Evolutionary conservation across 2,888 invertebrate genomes (phyloP).

Genomic region (Nemapogon koenigi): DNA sequence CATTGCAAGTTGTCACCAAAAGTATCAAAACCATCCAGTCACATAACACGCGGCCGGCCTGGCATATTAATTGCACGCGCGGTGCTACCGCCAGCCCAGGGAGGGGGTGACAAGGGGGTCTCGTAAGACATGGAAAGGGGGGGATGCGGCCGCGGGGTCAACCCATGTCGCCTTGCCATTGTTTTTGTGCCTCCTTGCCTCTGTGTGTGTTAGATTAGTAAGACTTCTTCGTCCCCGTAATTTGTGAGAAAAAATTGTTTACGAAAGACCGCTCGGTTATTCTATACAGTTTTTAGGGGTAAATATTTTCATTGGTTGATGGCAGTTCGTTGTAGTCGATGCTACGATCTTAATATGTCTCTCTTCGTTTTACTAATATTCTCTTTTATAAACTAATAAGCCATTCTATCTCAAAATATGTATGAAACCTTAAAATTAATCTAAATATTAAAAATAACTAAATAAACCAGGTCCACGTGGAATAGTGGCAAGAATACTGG

Average conservation of each 20-base stretch:
- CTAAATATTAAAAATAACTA: too few relatives aligned
- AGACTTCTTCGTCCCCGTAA: constrained; percentile 7
- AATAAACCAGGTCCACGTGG: too few relatives aligned
- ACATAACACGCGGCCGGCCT: constrained; percentile 52
- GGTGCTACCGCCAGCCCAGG: constrained; percentile 41
- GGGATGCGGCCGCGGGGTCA: constrained; percentile 59
- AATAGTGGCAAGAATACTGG: too few relatives aligned
- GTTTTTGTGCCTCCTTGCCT: constrained; percentile 50
- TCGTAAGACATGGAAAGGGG: constrained; percentile 22
- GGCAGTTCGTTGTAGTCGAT: too few relatives aligned
- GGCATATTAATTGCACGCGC: constrained; percentile 64
- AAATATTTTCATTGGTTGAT: too few relatives aligned
- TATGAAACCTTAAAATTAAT: too few relatives aligned
- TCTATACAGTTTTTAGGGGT: too few relatives aligned
- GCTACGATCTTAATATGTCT: too few relatives aligned
- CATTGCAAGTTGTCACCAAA: constrained; percentile 10
- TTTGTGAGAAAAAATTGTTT: constrained; percentile 6
- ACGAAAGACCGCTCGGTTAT: too few relatives aligned
- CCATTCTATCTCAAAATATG: too few relatives aligned
- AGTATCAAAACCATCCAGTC: constrained; percentile 27
- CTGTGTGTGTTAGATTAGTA: constrained; percentile 10
- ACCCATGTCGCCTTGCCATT: constrained; percentile 56
- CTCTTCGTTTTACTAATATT: too few relatives aligned
- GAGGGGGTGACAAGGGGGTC: constrained; percentile 6
- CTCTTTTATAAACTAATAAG: too few relatives aligned